phyloP scores from a whole-genome alignment of 2,888 invertebrate genomes.

The Spicauda simplicius region DNA sequence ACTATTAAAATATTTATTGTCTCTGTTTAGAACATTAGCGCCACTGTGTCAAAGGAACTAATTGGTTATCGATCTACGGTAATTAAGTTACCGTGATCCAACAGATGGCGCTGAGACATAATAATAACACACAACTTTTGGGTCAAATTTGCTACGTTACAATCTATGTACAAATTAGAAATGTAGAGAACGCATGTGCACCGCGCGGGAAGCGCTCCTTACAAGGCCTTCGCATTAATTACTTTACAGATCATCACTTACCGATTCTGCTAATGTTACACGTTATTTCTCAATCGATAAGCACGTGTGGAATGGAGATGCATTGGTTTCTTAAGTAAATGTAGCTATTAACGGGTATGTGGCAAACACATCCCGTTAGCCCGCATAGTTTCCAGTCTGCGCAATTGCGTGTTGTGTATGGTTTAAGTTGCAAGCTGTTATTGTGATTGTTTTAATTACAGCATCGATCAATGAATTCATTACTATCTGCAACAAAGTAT shows the following conservation, averaged over 20 bases:
- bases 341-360: slow-evolving; percentile 26
- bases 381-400: slow-evolving; percentile 37
- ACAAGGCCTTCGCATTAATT: neutral
- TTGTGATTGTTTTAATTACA: neutral
- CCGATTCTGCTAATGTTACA: neutral
- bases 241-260: neutral
- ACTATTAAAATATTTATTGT: no score
- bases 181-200: no score
- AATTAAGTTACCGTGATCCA: no score
- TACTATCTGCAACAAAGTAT: no score
- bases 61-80: no score
- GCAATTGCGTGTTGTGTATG: slow-evolving; percentile 20
- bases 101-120: no score
- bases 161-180: neutral
- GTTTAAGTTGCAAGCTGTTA: slow-evolving; percentile 4
- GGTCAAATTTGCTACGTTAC: no score
- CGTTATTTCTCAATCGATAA: slow-evolving; percentile 14
- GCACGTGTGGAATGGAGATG: slow-evolving; percentile 25
- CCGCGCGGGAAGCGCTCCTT: no score
- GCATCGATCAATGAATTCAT: no score
- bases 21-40: no score
- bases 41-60: no score
- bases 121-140: no score
- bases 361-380: slow-evolving; percentile 38
- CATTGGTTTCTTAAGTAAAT: slow-evolving; percentile 27